Base-by-base conservation (phyloP, 1,140 invertebrate genomes). In the Tetramorium alpestre region DNA sequence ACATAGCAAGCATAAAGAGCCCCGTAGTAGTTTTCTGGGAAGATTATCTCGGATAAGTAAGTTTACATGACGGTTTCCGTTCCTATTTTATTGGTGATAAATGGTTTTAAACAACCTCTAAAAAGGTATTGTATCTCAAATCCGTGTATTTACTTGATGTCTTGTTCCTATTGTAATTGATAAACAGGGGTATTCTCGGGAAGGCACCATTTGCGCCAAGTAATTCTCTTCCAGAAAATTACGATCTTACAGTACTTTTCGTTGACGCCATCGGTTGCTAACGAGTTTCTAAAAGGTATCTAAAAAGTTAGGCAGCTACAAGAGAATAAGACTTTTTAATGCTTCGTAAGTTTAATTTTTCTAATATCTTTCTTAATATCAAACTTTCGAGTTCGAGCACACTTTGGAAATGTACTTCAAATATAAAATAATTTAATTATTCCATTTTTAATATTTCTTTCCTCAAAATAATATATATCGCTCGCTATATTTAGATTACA, bases 321-420 rank as follows among this genome's bases (percentile, higher is more conserved):
- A 67, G 64, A n/a, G 51, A 65, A n/a, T n/a, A 65, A 65, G n/a
- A 67, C 64, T 22, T 41, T 41, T 67, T 44, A 44, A 67, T 67
- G 41, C 44, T 44, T 44, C 10, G n/a, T 6, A 67, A 67, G n/a
- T 38, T 65, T 65, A 10, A 38, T 67, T 67, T 65, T 41, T 65
- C 8, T 54, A 54, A 73, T 38, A 38, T 13, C 7, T 38, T 38
- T 73, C 70, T 54, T 54, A n/a, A 56, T 54, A 54, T 54, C 18
- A 38, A 73, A 73, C 16, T 38, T 13, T 54, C 4, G 25, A 56
- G 5, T 73, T 54, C 3, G 16, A 51, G 33, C 22, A 54, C 28
- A 18, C 16, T 70, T 16, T 49, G 6, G 18, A 33, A 51, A 54
- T 72, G 0, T 54, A 38, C 44, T 18, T 3, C 47, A 72, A 51